These are phyloP conservation scores for Ctenosaura bakeri DNA, from an alignment of 2,797 vertebrate genomes.

Conservation along the genomic window DNA sequence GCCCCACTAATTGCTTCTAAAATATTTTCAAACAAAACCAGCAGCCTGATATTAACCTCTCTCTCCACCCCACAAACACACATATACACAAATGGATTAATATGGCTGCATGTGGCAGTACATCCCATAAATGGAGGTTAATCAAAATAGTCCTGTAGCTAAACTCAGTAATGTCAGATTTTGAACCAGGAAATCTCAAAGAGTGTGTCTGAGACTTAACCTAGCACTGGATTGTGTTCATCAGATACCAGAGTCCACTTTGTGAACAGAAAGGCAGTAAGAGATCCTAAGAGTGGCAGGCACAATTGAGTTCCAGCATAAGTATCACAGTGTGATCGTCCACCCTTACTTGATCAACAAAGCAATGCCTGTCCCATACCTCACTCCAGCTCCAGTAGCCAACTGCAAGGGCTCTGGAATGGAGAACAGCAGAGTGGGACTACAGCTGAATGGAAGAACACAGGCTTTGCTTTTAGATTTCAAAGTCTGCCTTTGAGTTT, in stretches of 20 bases:
- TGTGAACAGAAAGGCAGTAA: neutral
- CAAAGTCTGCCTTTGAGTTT: neutral
- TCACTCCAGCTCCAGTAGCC: neutral
- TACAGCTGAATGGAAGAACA: neutral
- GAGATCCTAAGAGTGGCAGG: neutral
- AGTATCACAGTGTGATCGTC: neutral
- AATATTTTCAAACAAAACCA: neutral
- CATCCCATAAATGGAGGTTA: neutral
- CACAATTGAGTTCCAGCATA: too few relatives aligned
- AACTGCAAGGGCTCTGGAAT: neutral
- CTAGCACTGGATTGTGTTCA: neutral
- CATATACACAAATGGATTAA: neutral
- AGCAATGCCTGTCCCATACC: neutral
- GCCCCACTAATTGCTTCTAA: neutral
- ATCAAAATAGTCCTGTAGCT: neutral
- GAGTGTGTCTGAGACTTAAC: neutral
- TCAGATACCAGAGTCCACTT: neutral
- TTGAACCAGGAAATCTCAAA: neutral
- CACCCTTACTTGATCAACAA: neutral
- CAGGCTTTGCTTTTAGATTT: neutral
- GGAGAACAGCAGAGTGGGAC: neutral
- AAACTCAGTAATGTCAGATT: neutral
- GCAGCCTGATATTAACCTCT: neutral
- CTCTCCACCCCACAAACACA: too few relatives aligned
- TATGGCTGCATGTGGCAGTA: neutral